Evolutionary conservation across 2,113 vertebrate genomes (phyloP), one percentile per base, ranked within the genome.

Genomic region (Crotophaga sulcirostris): DNA sequence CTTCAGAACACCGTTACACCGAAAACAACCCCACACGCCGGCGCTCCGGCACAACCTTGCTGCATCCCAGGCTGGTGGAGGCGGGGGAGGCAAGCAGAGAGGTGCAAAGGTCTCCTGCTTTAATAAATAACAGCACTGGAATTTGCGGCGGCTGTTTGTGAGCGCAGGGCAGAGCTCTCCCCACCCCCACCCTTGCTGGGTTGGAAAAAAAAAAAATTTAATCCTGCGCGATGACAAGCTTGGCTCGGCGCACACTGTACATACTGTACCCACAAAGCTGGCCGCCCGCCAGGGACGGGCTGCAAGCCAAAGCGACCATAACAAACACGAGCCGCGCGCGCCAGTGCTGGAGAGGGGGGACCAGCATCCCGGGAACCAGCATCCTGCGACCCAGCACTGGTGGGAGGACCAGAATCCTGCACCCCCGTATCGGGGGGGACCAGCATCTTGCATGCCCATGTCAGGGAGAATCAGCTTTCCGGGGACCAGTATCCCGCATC

Each of bases 261-360:
- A 98, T 99, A 99, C 99, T 99, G 99, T 99, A 99, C 99, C 99
- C 98, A 98, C 97, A 97, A 97, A 84, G 84, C 98, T 99, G 99
- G 99, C 99, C 92, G 85, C 38, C 84, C 26, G 99, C 98, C 99
- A 98, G 98, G 67, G 19, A 93, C 87, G 98, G 99, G 99, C 97
- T 1, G 24, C 0, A 75, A 11, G 98, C 99, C 99, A 99, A 95
- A 82, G 40, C 97, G 96, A 98, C 98, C 97, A 97, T 98, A 98
- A 99, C 98, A 99, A 98, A 98, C 98, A 98, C 16, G 86, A 96
- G 97, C 97, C 79, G 69, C 60, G 92, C 91, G 59, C 72, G 95
- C 97, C 98, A 97, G 97, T 75, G 90, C 94, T 87, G 74, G 87
- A 56, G 77, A 66, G 40, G 44, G 59, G 40, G 40, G 40, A 42